A percentile compares a stretch with the other conserved stretches of the same genome.
phyloP scores from a whole-genome alignment of 2,888 invertebrate genomes.

The Dicyrtomina minuta region DNA sequence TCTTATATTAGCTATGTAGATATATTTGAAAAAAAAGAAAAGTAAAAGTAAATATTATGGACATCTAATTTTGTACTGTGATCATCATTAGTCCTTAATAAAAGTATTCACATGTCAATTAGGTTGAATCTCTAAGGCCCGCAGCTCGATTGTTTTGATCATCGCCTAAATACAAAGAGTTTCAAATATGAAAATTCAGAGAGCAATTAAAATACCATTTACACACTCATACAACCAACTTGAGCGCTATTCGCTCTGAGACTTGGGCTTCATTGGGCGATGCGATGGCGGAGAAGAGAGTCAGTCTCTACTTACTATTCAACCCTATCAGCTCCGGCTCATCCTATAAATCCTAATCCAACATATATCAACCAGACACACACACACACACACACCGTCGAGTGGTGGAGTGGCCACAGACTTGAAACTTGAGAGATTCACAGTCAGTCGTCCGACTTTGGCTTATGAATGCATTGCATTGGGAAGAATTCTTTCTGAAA shows the following conservation, averaged over 20 bases:
- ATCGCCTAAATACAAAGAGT: slow-evolving; percentile 10
- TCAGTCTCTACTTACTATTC: background rate
- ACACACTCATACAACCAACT: too few species aligned
- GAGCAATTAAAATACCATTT: slow-evolving; percentile 32
- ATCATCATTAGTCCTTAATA: slow-evolving; percentile 27
- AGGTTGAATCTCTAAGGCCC: slow-evolving; percentile 14
- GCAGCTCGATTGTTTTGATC: slow-evolving; percentile 24
- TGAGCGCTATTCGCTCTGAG: too few species aligned
- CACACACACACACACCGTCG: too few species aligned
- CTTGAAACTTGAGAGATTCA: too few species aligned
- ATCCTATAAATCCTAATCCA: too few species aligned
- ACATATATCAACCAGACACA: too few species aligned
- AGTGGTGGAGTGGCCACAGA: too few species aligned
- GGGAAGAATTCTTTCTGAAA: background rate
- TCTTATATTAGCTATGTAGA: background rate
- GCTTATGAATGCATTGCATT: too few species aligned
- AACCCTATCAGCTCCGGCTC: too few species aligned
- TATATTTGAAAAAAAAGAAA: background rate
- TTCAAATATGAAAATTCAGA: background rate
- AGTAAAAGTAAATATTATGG: slow-evolving; percentile 23
- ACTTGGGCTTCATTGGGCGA: background rate
- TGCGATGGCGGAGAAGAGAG: too few species aligned
- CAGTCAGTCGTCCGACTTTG: too few species aligned
- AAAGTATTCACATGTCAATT: slow-evolving; percentile 30
- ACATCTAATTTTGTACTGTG: slow-evolving; percentile 7